Base-by-base conservation (phyloP, 2,797 vertebrate species). In the Molossus molossus region DNA sequence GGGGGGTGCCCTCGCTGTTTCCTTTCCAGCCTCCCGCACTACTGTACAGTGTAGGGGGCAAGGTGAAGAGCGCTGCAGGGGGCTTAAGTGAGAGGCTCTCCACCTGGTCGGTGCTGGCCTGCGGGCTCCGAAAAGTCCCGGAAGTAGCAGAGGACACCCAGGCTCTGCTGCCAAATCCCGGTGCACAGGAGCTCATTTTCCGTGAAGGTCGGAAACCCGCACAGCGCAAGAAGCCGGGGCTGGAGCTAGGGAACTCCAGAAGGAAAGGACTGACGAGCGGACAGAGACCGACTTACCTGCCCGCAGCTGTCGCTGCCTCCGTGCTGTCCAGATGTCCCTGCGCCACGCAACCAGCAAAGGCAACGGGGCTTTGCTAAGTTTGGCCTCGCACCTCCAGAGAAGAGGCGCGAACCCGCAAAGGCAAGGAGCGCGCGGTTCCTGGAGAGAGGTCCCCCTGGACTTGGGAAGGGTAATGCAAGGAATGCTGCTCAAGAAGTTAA, bases 261-360 rank as follows among this genome's bases (percentile, higher is more conserved):
- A 86, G 11, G 60, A 60, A 82, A 89, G 75, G 65, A 70, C 75
- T 75, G 57, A 33, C 9, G 10, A 83, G 67, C 86, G 2, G 45
- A 48, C 73, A 76, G 72, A 65, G 40, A 82, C 91, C 57, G 81
- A 95, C 97, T 98, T 98, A 98, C 98, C 98, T 98, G 98, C 58
- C 92, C 85, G 23, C 96, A 95, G 96, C 92, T 89, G 87, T 80
- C 91, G 87, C 0, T 60, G 93, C 94, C 91, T 97, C 97, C n/a
- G 94, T 13, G n/a, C 96, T 20, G 85, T 95, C 75, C 76, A 25
- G 57, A 91, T 94, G 80, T 92, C 91, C 94, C 96, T 45, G 93
- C 17, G 48, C 95, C 58, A 94, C 17, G 94, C 95, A 95, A 96
- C 69, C 97, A 94, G 96, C 84, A 57, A 93, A 93, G 92, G 77